Evolutionary conservation across 2,888 invertebrate species (phyloP).

Genomic region (Nephrotoma flavescens): DNA sequence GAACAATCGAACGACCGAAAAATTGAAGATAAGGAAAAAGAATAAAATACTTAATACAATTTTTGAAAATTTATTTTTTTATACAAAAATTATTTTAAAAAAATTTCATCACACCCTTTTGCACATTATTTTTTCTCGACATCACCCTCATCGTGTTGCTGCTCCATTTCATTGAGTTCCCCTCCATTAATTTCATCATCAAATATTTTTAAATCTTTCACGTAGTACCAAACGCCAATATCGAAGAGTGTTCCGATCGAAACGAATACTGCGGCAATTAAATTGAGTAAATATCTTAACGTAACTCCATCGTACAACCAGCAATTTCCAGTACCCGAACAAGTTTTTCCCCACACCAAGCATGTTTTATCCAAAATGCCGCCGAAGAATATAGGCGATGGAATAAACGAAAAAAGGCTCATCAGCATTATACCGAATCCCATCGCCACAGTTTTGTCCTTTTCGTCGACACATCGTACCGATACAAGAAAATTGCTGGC

Average conservation of each 20-base stretch:
- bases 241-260: conserved; percentile 49
- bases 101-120: not conserved
- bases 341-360: conserved; percentile 58
- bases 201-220: conserved; percentile 51
- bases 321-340: conserved; percentile 53
- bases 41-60: not conserved
- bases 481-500: conserved; percentile 47
- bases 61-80: not conserved
- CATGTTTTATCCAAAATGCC: conserved; percentile 48
- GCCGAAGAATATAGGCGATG: conserved; percentile 63
- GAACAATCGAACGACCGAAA: conserved; percentile 7
- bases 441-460: conserved; percentile 57
- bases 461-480: conserved; percentile 52
- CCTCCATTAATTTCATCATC: conserved; percentile 40
- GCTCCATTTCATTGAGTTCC: conserved; percentile 25
- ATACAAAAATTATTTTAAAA: not conserved
- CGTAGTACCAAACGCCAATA: conserved; percentile 50
- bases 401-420: conserved; percentile 57
- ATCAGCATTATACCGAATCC: conserved; percentile 52
- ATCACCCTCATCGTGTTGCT: conserved; percentile 24
- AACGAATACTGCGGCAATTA: conserved; percentile 49
- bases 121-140: conserved; percentile 21
- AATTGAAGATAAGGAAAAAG: not conserved
- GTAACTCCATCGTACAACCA: conserved; percentile 56
- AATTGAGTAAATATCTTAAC: conserved; percentile 45